These are phyloP conservation scores for Acipenser transmontanus DNA, from an alignment of 2,797 vertebrate genomes.

Conservation along the genomic window DNA sequence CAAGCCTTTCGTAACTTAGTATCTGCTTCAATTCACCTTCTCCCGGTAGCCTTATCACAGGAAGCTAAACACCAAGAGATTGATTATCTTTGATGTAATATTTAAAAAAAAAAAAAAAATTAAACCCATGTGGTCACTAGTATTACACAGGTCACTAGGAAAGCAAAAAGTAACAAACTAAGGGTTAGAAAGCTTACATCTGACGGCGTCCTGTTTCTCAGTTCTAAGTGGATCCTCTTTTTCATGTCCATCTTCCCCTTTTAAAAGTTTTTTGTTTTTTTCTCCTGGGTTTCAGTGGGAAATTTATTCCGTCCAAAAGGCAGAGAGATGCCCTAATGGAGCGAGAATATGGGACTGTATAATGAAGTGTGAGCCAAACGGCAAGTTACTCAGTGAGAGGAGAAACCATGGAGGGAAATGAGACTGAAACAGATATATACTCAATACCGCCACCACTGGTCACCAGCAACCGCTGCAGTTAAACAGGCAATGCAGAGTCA, in stretches of 20 bases:
- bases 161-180: slow-evolving; percentile 48
- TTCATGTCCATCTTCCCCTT: slow-evolving; percentile 82
- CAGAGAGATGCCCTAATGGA: slow-evolving; percentile 71
- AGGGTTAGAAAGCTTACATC: slow-evolving; percentile 63
- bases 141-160: slow-evolving; percentile 13
- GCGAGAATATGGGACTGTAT: slow-evolving; percentile 69
- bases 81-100: too few species aligned
- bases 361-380: slow-evolving; percentile 71
- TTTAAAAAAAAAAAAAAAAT: slow-evolving; percentile 29
- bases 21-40: too few species aligned
- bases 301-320: slow-evolving; percentile 55
- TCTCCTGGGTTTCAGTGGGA: slow-evolving; percentile 38
- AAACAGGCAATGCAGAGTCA: slow-evolving; percentile 67
- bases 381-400: slow-evolving; percentile 77
- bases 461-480: slow-evolving; percentile 58
- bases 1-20: too few species aligned
- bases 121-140: slow-evolving; percentile 64
- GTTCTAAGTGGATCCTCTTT: slow-evolving; percentile 88
- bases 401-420: slow-evolving; percentile 87
- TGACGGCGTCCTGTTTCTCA: slow-evolving; percentile 85
- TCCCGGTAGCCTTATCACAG: too few species aligned
- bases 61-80: too few species aligned
- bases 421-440: slow-evolving; percentile 66
- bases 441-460: slow-evolving; percentile 71
- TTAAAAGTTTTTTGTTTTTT: slow-evolving; percentile 39